Evolutionary conservation across 1,140 invertebrate species (phyloP), one percentile per base, ranked within the genome.

Genomic region (Metopolophium dirhodum): DNA sequence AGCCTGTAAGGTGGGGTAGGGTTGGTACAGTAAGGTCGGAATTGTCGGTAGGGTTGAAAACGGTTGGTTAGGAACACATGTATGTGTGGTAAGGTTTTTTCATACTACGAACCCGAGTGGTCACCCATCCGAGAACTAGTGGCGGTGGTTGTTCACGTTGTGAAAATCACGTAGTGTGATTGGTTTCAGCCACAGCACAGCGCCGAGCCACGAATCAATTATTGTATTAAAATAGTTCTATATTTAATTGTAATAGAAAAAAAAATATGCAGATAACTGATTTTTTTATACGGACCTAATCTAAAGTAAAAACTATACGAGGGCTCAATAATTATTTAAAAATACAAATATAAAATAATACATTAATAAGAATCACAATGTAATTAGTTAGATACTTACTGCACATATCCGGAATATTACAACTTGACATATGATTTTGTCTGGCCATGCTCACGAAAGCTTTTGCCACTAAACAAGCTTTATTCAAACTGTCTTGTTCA

Each of bases 381-480:
- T 45, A n/a, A 20, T 30, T 47, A 30, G 14, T n/a, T 45, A 61
- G 57, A 37, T 37, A 92, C 90, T 92, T 82, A 92, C 90, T 23
- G 22, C 90, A 92, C 90, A 37, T 83, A 23, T 92, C 68, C 4
- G 90, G 90, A 37, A 83, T 83, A 51, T 37, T 23, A 51, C n/a
- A 82, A 83, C 0, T 51, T 41, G 22, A 20, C n/a, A 41, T n/a
- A 83, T 11, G 14, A 6, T 92, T 83, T 37, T 92, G 35, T 92
- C 14, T n/a, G 0, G 68, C 90, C 77, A 51, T 82, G 7, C 30
- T 83, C 23, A 82, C 77, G 11, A 51, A 92, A 23, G 90, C 68
- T 92, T 83, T 92, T 7, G 68, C 47, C 7, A 83, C 90, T 83
- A 92, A 51, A 92, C 90, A 92, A 83, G 90, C 90, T 20, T 82